Evolutionary conservation across 2,113 vertebrate species (phyloP).

Genomic region (Boulengeromyrus knoepffleri): DNA sequence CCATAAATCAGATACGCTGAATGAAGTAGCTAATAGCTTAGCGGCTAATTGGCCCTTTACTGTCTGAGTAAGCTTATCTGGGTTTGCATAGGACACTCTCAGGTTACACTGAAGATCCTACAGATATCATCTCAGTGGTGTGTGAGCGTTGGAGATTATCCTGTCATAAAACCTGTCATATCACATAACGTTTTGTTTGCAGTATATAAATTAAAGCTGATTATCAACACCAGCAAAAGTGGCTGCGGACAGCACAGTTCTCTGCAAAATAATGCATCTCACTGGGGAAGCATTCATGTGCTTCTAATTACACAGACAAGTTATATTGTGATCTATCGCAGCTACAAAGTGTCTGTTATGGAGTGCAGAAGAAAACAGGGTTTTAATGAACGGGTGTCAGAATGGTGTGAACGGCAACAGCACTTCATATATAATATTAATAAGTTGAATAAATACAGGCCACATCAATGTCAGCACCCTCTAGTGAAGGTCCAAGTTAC

Average conservation of each 20-base stretch:
- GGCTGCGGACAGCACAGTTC: neutral
- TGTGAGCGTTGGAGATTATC: neutral
- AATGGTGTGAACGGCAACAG: neutral
- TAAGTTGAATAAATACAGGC: neutral
- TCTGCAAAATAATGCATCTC: neutral
- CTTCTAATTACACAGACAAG: conserved; percentile 6
- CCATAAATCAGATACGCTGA: neutral
- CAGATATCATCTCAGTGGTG: neutral
- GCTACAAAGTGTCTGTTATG: neutral
- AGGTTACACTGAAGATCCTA: neutral
- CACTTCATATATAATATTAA: neutral
- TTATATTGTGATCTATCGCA: conserved; percentile 6
- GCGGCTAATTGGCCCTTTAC: neutral
- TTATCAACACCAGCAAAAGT: neutral
- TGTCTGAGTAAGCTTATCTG: neutral
- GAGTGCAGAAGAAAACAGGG: neutral
- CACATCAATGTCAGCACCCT: neutral
- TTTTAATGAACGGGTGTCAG: neutral
- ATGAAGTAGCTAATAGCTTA: neutral
- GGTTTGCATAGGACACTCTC: neutral
- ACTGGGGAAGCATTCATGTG: neutral
- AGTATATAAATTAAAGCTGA: neutral
- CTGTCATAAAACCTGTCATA: neutral
- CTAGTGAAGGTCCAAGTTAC: neutral
- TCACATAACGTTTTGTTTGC: neutral